A percentile compares a stretch with the other conserved stretches of the same genome.
phyloP scores from a whole-genome alignment of 2,113 vertebrate genomes.

The Semnopithecus entellus region DNA sequence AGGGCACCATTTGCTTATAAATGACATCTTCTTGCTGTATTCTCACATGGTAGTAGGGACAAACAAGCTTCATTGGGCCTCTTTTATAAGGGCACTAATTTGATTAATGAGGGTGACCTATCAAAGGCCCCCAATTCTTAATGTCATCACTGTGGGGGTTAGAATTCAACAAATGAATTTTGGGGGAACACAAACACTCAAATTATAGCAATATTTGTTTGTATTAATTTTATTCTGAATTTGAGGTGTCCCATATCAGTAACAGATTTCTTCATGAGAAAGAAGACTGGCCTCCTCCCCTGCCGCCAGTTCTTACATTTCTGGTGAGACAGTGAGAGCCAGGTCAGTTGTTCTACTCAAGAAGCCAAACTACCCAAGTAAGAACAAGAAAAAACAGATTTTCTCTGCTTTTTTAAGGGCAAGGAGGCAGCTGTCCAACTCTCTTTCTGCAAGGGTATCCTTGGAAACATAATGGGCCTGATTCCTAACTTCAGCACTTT shows the following conservation, averaged over 20 bases:
- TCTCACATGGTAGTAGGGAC: background rate
- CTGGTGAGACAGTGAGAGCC: background rate
- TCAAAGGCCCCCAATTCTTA: background rate
- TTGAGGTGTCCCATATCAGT: background rate
- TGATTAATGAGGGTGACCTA: background rate
- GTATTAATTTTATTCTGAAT: slow-evolving; percentile 8
- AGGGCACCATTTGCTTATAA: background rate
- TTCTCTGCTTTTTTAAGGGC: background rate
- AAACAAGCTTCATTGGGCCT: background rate
- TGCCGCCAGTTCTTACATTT: background rate
- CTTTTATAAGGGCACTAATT: background rate
- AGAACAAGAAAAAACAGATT: background rate
- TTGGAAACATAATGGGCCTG: background rate
- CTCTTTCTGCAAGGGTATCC: background rate
- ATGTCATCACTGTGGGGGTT: background rate
- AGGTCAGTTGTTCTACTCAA: background rate
- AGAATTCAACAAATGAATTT: background rate
- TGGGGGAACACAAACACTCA: background rate
- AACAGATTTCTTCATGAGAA: background rate
- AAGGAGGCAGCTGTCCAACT: background rate
- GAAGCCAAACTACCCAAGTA: background rate
- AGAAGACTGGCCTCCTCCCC: background rate
- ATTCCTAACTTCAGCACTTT: background rate
- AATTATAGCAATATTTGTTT: background rate
- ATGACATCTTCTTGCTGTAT: background rate